Evolutionary conservation across 2,797 vertebrate species (phyloP).

Genomic region (Coilia nasus): DNA sequence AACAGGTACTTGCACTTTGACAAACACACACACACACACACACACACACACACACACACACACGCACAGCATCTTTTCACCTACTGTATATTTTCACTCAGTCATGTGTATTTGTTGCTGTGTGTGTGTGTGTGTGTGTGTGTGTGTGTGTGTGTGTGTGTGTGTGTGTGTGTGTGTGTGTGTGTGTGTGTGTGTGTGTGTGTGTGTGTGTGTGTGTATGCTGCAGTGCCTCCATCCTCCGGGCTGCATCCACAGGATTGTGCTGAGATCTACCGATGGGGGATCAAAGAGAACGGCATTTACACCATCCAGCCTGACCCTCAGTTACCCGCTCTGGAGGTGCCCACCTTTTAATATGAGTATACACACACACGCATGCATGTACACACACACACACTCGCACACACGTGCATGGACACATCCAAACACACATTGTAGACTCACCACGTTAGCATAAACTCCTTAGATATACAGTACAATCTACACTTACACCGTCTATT

Average conservation of each 20-base stretch:
- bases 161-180: not conserved
- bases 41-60: constrained; percentile 17
- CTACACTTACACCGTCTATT: not conserved
- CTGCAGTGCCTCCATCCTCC: constrained; percentile 33
- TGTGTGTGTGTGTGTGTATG: constrained; percentile 25
- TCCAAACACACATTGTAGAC: not conserved
- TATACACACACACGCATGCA: not conserved
- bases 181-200: constrained; percentile 20
- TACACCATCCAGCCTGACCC: constrained; percentile 84
- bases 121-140: not conserved
- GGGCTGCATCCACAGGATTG: constrained; percentile 69
- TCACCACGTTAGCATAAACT: constrained; percentile 26
- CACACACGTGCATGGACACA: constrained; percentile 1
- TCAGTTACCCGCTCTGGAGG: constrained; percentile 58
- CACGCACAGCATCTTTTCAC: not conserved
- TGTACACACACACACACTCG: not conserved
- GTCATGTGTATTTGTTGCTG: no score
- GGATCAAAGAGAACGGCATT: constrained; percentile 83
- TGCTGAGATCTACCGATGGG: constrained; percentile 80
- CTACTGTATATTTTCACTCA: no score
- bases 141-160: not conserved
- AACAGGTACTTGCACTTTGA: constrained; percentile 63
- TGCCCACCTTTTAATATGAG: not conserved
- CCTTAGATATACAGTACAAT: not conserved
- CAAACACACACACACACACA: not conserved